Percentiles rank a stretch among this genome's conserved stretches.
These are phyloP conservation scores for Muraenolepis orangiensis DNA, from an alignment of 2,797 vertebrate genomes.

Conservation along the genomic window DNA sequence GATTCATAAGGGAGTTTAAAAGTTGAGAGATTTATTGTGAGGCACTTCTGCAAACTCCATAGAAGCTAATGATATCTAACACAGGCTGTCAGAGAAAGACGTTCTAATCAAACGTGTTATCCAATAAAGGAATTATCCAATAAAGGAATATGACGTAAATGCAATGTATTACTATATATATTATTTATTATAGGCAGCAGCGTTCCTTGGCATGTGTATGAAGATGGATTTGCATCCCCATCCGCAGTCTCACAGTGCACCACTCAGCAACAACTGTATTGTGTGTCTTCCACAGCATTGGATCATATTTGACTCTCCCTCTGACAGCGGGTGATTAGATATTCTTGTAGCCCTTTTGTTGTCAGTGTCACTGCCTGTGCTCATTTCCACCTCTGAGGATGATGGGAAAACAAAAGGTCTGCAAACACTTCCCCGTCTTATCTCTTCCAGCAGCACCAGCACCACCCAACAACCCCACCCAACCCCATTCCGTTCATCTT, in stretches of 20 bases:
- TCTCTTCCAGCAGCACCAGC: no score
- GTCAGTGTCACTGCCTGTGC: conserved; percentile 42
- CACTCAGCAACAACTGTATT: not conserved
- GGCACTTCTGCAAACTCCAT: not conserved
- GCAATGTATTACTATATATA: not conserved
- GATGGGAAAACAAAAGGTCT: conserved; percentile 50
- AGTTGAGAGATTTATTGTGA: not conserved
- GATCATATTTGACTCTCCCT: conserved; percentile 45
- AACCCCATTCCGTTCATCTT: not conserved
- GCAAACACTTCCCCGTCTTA: conserved; percentile 40
- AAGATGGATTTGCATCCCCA: no score
- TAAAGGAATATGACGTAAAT: no score
- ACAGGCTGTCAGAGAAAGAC: not conserved
- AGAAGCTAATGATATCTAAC: no score
- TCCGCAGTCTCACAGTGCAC: not conserved
- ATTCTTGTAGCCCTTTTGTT: conserved; percentile 48
- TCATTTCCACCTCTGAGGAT: conserved; percentile 30
- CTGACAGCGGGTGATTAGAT: conserved; percentile 54
- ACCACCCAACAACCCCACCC: no score
- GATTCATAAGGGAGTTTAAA: not conserved
- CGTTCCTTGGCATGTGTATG: not conserved
- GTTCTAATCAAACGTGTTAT: not conserved
- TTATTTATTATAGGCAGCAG: not conserved
- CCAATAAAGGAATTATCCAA: not conserved
- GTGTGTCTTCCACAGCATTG: conserved; percentile 40